Conservation (phyloP, 1,140 invertebrate genomes). For the Asobara japonica region DNA sequence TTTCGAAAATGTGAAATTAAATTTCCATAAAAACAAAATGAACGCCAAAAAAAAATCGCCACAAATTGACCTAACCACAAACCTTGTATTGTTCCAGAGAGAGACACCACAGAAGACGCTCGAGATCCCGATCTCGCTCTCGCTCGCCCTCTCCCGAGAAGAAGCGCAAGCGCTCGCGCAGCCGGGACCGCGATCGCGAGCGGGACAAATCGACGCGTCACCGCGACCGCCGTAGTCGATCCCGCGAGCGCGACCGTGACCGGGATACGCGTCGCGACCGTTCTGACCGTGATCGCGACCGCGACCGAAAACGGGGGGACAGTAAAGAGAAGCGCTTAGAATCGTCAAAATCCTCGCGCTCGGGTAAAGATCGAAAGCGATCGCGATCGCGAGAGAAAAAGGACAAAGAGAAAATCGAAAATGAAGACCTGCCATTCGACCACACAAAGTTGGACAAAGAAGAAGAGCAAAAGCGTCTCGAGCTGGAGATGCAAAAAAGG, state of each 20-base stretch:
- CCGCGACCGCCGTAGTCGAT: constrained; percentile 55
- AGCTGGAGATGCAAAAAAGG: constrained; percentile 96
- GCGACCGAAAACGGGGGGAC: constrained; percentile 61
- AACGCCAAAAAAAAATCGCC: constrained; percentile 30
- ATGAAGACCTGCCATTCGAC: constrained; percentile 73
- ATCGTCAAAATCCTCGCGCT: constrained; percentile 64
- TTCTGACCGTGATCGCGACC: constrained; percentile 55
- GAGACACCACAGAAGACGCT: constrained; percentile 59
- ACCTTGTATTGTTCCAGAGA: constrained; percentile 45
- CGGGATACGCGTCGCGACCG: constrained; percentile 43
- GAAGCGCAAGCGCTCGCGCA: constrained; percentile 72
- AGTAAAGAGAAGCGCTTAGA: constrained; percentile 67
- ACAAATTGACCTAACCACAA: background rate
- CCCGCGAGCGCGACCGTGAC: constrained; percentile 55
- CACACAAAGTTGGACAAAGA: constrained; percentile 82
- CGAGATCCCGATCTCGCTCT: constrained; percentile 60
- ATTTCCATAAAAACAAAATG: no score
- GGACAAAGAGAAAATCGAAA: constrained; percentile 70
- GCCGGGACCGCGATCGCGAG: constrained; percentile 70
- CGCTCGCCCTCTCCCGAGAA: constrained; percentile 70
- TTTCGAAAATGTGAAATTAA: no score
- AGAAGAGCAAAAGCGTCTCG: constrained; percentile 88
- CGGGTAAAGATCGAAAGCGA: constrained; percentile 61
- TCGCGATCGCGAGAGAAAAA: constrained; percentile 64
- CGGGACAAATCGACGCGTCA: constrained; percentile 64